Evolutionary conservation across 2,113 vertebrate species (phyloP), one percentile per base, ranked within the genome.

Genomic region (Thinocorus orbignyianus): DNA sequence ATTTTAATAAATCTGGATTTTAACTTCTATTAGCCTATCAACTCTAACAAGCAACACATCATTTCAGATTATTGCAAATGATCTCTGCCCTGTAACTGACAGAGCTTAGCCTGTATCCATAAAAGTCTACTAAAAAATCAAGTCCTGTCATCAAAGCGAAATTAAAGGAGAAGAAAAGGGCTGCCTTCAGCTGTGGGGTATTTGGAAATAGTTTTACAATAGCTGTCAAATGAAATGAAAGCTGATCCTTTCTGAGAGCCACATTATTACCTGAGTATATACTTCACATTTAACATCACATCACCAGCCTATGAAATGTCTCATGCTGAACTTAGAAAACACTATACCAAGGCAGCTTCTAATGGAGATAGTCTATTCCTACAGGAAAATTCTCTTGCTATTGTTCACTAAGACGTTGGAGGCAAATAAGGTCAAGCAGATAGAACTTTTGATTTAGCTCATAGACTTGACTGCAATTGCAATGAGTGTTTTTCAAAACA

Each of bases 1-100:
- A 74, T 66, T 93, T 72, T 83, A 91, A 86, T 74, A 80, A 48
- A 90, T 69, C 44, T 82, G 16, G 8, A 62, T 54, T 88, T 96
- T 61, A 10, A 24, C 22, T 31, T 86, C 61, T 91, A 26, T 81
- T 72, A 81, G 41, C 14, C 55, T 93, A 57, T 81, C 44, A 84
- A 42, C n/a, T 57, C n/a, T 57, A 85, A 70, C 7, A 77, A 79
- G 54, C 13, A 86, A 69, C 12, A 76, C 7, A 64, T 42, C 17
- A 85, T 61, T 88, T 95, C 23, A 35, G 66, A 71, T 18, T 57
- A 66, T 30, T 84, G 24, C 60, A 84, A 89, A 42, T 46, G 25
- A 55, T 72, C 54, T 65, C 61, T 94, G 68, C 3, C 46, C 17
- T 22, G 7, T 70, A 88, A 79, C 52, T 74, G 61, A 31, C 33